A percentile compares a stretch with the other conserved stretches of the same genome.
Evolutionary conservation across 2,797 vertebrate species (phyloP).

Genomic region (Thamnophis elegans): DNA sequence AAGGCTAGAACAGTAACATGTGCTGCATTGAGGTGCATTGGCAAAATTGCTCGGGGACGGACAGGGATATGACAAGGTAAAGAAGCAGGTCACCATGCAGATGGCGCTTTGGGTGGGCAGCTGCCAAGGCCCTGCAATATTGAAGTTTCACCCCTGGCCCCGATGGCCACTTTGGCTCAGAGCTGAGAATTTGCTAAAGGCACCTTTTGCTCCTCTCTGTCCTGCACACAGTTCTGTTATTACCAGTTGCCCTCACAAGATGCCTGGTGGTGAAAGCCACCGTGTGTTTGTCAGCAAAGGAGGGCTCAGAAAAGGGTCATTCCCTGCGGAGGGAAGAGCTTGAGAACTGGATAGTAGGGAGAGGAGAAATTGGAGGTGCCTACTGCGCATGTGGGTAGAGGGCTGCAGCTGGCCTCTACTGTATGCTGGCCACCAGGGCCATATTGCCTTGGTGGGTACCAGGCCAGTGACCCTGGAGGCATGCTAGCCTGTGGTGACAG

Average conservation of each 20-base stretch:
- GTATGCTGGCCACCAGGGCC: background rate
- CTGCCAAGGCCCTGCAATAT: background rate
- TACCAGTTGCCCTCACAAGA: background rate
- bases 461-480: background rate
- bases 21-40: conserved; percentile 32
- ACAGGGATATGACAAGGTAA: conserved; percentile 1
- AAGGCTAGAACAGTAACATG: conserved; percentile 31
- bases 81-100: background rate
- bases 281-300: background rate
- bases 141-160: background rate
- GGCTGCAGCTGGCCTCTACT: background rate
- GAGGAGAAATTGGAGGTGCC: background rate
- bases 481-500: background rate
- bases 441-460: background rate
- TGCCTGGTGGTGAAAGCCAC: background rate
- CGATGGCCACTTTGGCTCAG: background rate
- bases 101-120: background rate
- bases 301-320: background rate
- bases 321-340: background rate
- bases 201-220: background rate
- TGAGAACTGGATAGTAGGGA: background rate
- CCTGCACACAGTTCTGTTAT: background rate
- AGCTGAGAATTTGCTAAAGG: background rate
- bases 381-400: too few species aligned
- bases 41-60: background rate